phyloP scores from a whole-genome alignment of 2,113 vertebrate species.

The Litocranius walleri region DNA sequence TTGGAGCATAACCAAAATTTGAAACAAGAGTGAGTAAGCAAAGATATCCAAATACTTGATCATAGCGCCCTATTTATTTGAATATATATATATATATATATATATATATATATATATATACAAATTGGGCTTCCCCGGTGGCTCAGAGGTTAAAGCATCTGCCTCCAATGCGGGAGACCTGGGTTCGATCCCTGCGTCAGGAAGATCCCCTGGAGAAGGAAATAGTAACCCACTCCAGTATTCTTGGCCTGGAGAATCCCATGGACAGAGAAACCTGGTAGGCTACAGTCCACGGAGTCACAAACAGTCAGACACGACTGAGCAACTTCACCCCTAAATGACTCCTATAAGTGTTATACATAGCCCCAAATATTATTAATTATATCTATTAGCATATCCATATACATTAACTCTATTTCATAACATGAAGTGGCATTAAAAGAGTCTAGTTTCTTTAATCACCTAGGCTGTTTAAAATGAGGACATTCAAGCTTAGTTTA shows the following conservation, averaged over 20 bases:
- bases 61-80: background rate
- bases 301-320: too few relatives aligned
- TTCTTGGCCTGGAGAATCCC: too few relatives aligned
- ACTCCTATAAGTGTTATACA: background rate
- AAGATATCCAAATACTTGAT: background rate
- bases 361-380: background rate
- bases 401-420: background rate
- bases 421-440: background rate
- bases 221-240: too few relatives aligned
- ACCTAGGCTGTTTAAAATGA: background rate
- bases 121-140: background rate
- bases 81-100: background rate
- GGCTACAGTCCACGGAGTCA: too few relatives aligned
- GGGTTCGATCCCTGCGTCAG: too few relatives aligned
- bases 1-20: background rate
- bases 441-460: background rate
- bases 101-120: too few relatives aligned
- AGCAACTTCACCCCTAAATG: background rate
- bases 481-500: background rate
- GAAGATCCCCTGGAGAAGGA: too few relatives aligned
- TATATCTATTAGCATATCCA: background rate
- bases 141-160: too few relatives aligned
- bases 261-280: too few relatives aligned
- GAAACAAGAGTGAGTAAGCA: background rate
- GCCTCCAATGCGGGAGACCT: too few relatives aligned